Conservation (phyloP, 2,888 invertebrate genomes). For the Rapana venosa region DNA sequence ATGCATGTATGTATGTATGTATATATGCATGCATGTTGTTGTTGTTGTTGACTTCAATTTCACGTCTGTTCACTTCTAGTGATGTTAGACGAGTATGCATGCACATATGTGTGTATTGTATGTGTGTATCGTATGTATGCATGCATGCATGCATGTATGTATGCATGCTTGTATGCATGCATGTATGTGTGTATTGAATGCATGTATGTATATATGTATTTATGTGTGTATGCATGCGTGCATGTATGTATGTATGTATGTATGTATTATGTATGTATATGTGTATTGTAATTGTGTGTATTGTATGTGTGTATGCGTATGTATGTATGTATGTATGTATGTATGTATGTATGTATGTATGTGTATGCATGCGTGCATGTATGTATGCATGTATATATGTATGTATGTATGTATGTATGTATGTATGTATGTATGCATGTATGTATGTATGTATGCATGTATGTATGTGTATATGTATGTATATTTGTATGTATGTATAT, state of each 20-base stretch:
- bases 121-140: too few species aligned
- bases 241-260: neutral
- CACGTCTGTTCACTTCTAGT: too few species aligned
- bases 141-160: neutral
- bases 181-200: neutral
- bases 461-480: neutral
- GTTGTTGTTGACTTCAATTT: too few species aligned
- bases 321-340: constrained; percentile 8
- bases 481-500: neutral
- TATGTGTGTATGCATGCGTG: neutral
- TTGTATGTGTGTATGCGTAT: neutral
- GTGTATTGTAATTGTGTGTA: too few species aligned
- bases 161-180: neutral
- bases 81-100: too few species aligned
- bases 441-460: neutral
- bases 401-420: neutral
- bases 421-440: neutral
- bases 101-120: too few species aligned
- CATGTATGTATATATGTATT: neutral
- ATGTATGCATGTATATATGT: neutral
- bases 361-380: neutral
- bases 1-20: constrained; percentile 4
- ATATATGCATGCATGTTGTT: neutral
- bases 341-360: neutral
- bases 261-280: too few species aligned